Conservation (phyloP, 2,113 vertebrate genomes). For the Nyctibius bracteatus region DNA sequence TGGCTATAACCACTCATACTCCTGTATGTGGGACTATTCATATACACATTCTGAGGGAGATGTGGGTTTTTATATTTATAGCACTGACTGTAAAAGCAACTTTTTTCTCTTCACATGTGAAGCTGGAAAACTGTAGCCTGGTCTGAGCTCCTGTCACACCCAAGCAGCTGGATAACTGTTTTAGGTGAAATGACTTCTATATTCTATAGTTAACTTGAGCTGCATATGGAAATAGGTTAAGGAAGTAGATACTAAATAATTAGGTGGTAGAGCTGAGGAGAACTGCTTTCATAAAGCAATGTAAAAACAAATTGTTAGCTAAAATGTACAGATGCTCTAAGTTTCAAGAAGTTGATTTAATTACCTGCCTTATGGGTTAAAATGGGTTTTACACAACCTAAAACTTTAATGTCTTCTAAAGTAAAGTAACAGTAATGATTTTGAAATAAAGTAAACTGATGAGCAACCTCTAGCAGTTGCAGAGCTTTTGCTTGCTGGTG, state of each 20-base stretch:
- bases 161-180: not conserved
- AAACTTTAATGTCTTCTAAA: not conserved
- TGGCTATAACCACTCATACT: not conserved
- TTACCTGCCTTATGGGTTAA: not conserved
- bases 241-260: not conserved
- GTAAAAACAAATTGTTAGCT: not conserved
- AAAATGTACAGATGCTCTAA: not conserved
- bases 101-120: not conserved
- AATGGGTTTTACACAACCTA: not conserved
- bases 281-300: not conserved
- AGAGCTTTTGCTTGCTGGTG: not conserved
- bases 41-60: not conserved
- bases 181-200: not conserved
- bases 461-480: not conserved
- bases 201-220: not conserved
- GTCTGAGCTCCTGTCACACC: not conserved
- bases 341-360: not conserved
- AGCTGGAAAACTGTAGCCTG: not conserved
- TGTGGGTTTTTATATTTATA: not conserved
- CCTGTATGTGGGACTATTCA: not conserved
- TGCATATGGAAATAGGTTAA: not conserved
- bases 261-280: not conserved
- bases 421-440: not conserved
- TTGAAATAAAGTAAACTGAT: not conserved
- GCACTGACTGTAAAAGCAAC: not conserved